A percentile compares a stretch with the other conserved stretches of the same genome.
Evolutionary conservation across 53 echinoderm and acorn worm genomes (phyloP).

Genomic region (Hippasteria phrygiana): DNA sequence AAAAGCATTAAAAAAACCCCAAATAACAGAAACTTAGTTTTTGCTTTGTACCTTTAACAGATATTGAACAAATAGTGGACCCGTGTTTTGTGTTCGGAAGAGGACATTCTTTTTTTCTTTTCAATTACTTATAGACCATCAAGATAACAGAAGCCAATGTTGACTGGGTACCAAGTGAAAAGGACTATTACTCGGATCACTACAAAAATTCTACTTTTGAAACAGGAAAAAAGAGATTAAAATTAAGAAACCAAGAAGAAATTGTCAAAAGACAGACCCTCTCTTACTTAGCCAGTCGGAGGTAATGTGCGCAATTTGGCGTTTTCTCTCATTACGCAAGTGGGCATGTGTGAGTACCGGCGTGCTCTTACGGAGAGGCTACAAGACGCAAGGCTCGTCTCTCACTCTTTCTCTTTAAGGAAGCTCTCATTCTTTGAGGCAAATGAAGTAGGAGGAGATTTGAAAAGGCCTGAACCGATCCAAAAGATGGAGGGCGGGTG

Average conservation of each 20-base stretch:
- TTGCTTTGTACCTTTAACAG: too few species aligned
- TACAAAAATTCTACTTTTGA: neutral
- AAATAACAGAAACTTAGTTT: too few species aligned
- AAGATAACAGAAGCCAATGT: too few species aligned
- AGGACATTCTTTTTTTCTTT: too few species aligned
- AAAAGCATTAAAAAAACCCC: too few species aligned
- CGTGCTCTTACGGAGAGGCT: slow-evolving; percentile 13
- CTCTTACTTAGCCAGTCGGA: slow-evolving; percentile 47
- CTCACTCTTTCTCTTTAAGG: slow-evolving; percentile 36
- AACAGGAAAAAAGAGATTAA: neutral
- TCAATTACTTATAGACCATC: too few species aligned
- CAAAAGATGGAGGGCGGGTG: neutral
- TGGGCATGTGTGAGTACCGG: slow-evolving; percentile 9
- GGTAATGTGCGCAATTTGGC: slow-evolving; percentile 42
- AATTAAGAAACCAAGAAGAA: neutral
- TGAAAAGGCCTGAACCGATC: neutral
- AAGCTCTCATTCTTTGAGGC: slow-evolving; percentile 49
- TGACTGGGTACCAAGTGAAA: too few species aligned
- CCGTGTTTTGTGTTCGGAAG: too few species aligned
- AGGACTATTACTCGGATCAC: neutral
- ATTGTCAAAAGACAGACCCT: slow-evolving; percentile 21
- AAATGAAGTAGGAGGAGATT: neutral
- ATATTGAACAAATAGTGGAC: too few species aligned
- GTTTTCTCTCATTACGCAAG: slow-evolving; percentile 17
- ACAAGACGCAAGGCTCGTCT: neutral